Base-by-base conservation (phyloP, 64 coral and sea anemone species). In the Pocillopora verrucosa region DNA sequence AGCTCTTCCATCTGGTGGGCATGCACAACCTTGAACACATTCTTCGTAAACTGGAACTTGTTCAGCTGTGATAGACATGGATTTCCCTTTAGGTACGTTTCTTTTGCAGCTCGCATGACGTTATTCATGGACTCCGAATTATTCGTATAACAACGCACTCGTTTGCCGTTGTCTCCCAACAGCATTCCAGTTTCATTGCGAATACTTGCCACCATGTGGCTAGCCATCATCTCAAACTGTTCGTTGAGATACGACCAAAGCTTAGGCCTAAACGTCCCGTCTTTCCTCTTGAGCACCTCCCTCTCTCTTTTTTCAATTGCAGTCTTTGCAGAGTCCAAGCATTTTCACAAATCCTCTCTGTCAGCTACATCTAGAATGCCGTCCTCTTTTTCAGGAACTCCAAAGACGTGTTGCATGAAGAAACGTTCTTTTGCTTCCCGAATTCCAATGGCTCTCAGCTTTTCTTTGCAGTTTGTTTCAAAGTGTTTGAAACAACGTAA, bases 91-190 rank as follows among this genome's bases (percentile, higher is more conserved):
- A 79, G 0, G 60, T 72, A 93, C 10, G 0, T 57, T 20, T 92
- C 59, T 20, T 86, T 92, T 51, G 90, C 83, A 34, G 82, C 60
- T 16, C 60, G 78, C 90, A 92, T 79, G 0, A 92, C 73, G 75
- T 92, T 68, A 22, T 92, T 92, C 83, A 87, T 92, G 9, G 82
- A 87, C 73, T 92, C 82, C 26, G 75, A 92, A 69, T 5, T 20
- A 41, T 87, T 92, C 16, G 91, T 88, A 41, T 93, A 93, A 64
- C 56, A 82, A 7, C 83, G 24, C 26, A 3, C 13, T 24, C 67
- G 85, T 82, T 92, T 88, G 22, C 91, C 67, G 13, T 88, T 60
- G 0, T 64, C 35, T 34, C 68, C 85, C n/a, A 56, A 16, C 0
- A 9, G 6, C 91, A 88, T 73, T 10, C 84, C 84, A 73, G 84